Base-by-base conservation (phyloP, 2,888 invertebrate species). In the Odontocerum albicorne region DNA sequence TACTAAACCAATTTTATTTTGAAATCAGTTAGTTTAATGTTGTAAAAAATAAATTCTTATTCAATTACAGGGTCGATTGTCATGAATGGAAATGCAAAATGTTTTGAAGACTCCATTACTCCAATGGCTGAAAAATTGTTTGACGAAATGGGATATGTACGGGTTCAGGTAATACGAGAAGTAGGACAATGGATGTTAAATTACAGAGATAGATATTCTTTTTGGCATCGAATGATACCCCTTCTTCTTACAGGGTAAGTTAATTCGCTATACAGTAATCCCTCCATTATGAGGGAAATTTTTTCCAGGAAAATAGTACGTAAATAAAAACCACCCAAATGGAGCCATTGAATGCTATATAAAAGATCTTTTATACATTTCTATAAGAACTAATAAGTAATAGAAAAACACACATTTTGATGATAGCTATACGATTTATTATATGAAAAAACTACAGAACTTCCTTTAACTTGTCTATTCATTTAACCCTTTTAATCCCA, bases 111-210 rank as follows among this genome's bases (percentile, higher is more conserved):
- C 49, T 85, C 88, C 1, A 79, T 90, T 16, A 84, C 83, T 0
- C 88, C 90, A n/a, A 77, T 96, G 68, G 92, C 92, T 0, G 92
- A 93, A 65, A 80, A 90, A 63, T 70, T 95, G 3, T 95, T 96
- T 78, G 96, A 96, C 74, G 85, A 87, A 64, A 86, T 87, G 66
- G 84, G 87, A 0, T 73, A 81, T 53, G 95, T 96, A 0, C 80
- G 96, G 39, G 72, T 79, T 65, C 88, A 90, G 62, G 88, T 93
- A 2, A 86, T 88, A 0, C 72, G 83, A 64, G 86, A 90, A 63
- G 87, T 91, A 1, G 89, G 90, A 2, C 75, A 79, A 38, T 90
- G 93, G 90, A 76, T 94, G 68, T 68, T 90, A 19, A 81, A 84
- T 49, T 82, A 94, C 52, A 80, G 80, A 46, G 95, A 96, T 69